A percentile compares a stretch with the other conserved stretches of the same genome.
These are phyloP conservation scores for Himalopsyche kuldschensis DNA, from an alignment of 2,888 invertebrate species.

Conservation along the genomic window DNA sequence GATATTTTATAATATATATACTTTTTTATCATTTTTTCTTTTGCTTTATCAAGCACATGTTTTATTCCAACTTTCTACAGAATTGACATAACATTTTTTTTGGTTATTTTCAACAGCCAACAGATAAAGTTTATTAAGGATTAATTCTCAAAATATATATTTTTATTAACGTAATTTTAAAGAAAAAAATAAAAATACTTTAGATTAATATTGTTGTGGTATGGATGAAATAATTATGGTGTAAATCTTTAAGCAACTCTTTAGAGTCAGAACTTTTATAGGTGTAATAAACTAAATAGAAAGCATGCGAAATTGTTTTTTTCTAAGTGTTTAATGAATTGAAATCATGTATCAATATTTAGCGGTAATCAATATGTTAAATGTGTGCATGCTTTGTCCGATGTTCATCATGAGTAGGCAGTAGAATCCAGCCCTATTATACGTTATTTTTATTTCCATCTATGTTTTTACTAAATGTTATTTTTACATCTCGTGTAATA, in stretches of 20 bases:
- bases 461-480: conserved; percentile 12
- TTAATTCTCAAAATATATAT: too few species aligned
- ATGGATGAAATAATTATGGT: neutral
- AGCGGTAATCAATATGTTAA: neutral
- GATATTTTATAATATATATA: too few species aligned
- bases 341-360: neutral
- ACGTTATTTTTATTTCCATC: conserved; percentile 3
- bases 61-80: too few species aligned
- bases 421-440: neutral
- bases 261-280: neutral
- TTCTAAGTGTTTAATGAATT: neutral
- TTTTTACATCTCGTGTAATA: conserved; percentile 9
- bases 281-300: neutral
- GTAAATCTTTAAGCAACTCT: neutral
- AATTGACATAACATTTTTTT: too few species aligned
- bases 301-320: neutral
- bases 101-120: too few species aligned
- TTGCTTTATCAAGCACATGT: too few species aligned
- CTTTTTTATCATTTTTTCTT: too few species aligned
- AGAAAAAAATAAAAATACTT: neutral
- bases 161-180: neutral
- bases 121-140: too few species aligned
- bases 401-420: neutral
- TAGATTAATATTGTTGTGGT: neutral
- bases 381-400: neutral